phyloP scores from a whole-genome alignment of 2,888 invertebrate species.

The Drosophila niveifrons region DNA sequence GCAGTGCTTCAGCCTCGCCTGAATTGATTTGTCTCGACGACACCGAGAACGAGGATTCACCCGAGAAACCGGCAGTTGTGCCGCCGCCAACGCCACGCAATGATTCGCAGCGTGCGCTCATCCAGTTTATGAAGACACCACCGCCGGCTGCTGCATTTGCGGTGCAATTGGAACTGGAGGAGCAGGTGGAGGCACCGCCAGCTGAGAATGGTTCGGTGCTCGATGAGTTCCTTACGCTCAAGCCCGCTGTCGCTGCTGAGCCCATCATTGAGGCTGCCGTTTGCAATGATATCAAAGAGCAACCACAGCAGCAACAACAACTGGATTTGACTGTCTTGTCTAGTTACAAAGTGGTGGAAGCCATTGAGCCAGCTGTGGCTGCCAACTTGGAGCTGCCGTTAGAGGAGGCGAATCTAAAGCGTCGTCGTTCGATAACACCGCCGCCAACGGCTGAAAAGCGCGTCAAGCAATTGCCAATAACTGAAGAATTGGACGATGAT shows the following conservation, averaged over 20 bases:
- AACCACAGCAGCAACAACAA: slow-evolving; percentile 10
- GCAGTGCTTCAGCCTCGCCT: slow-evolving; percentile 49
- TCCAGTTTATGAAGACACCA: slow-evolving; percentile 13
- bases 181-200: slow-evolving; percentile 11
- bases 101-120: background rate
- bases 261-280: slow-evolving; percentile 18
- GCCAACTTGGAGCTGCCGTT: slow-evolving; percentile 15
- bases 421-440: slow-evolving; percentile 61
- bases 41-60: slow-evolving; percentile 71
- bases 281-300: background rate
- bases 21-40: slow-evolving; percentile 71
- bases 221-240: slow-evolving; percentile 61
- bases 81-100: background rate
- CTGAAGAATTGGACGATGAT: slow-evolving; percentile 48
- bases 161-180: slow-evolving; percentile 18
- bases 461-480: slow-evolving; percentile 2
- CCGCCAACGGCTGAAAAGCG: slow-evolving; percentile 36
- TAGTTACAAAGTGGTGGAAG: slow-evolving; percentile 12
- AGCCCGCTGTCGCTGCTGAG: slow-evolving; percentile 24
- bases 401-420: slow-evolving; percentile 42
- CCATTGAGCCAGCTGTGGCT: background rate
- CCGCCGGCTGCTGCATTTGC: slow-evolving; percentile 14
- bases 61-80: slow-evolving; percentile 47
- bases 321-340: slow-evolving; percentile 11
- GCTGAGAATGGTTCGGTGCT: slow-evolving; percentile 56